Base-by-base conservation (phyloP, 2,797 vertebrate genomes). In the Mastacembelus armatus region DNA sequence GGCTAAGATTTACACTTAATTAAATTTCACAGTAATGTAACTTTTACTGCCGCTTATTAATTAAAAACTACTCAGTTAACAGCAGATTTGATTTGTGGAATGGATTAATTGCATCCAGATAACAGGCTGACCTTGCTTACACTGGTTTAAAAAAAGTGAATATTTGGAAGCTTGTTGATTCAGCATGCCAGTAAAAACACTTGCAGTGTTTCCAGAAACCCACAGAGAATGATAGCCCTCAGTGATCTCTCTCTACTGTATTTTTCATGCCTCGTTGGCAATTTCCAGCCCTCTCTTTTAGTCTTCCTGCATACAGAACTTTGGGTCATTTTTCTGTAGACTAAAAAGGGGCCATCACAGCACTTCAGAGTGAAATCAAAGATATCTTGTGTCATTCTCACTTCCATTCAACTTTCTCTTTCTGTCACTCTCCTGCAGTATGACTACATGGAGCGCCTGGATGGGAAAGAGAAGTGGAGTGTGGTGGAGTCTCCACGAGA, bases 381-480 rank as follows among this genome's bases (percentile, higher is more conserved):
- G 56, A 64, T 56, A 77, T 69, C 10, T 30, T n/a, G 51, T 44
- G n/a, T 40, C 10, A 16, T 42, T 60, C 44, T 39, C 10, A n/a
- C 51, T 65, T 59, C 11, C 40, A 22, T 42, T 72, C 51, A 71
- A 69, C 51, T 50, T 63, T 35, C 18, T 39, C 40, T 19, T 33
- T 27, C 26, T 44, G 39, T 7, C 14, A 45, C 21, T 44, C 59
- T 38, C 19, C 24, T 1, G 19, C 86, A 99, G 97, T 99, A 99
- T 33, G 97, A 99, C 87, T 99, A 98, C 78, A 99, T 99, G 97
- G 97, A 99, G 48, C 96, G 97, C 5, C 90, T 99, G 88, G 97
- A 99, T 1, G 98, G 98, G 33, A 99, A 99, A 59, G 96, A 99
- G 94, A 99, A 99, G 86, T 99, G 98, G 98, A 98, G 96, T 0